Evolutionary conservation across 2,113 vertebrate species (phyloP).

Genomic region (Myodes glareolus): DNA sequence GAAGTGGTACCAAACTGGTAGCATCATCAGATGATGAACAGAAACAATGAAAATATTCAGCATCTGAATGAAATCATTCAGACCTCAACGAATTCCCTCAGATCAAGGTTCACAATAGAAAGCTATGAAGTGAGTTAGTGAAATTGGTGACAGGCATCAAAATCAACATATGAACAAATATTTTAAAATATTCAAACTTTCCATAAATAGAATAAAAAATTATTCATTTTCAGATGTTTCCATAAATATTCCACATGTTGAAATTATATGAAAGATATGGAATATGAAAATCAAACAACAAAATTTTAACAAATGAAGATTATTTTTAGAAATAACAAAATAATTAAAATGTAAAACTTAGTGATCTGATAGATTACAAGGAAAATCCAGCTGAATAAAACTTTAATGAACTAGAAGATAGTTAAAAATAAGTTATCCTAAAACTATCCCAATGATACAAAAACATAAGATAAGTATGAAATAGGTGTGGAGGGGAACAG

Average conservation of each 20-base stretch:
- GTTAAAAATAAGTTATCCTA: neutral
- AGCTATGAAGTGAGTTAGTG: neutral
- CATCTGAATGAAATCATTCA: neutral
- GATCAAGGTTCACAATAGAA: neutral
- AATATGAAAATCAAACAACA: neutral
- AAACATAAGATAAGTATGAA: neutral
- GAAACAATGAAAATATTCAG: neutral
- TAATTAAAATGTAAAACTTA: neutral
- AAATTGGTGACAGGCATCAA: neutral
- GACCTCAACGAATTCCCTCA: neutral
- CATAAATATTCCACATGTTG: neutral
- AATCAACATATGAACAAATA: neutral
- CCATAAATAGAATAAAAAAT: constrained; percentile 31
- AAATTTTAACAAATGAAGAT: neutral
- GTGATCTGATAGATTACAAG: neutral
- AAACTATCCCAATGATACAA: neutral
- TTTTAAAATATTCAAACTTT: neutral
- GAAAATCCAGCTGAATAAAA: constrained; percentile 16
- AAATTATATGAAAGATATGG: neutral
- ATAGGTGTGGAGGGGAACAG: neutral
- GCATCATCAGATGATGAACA: neutral
- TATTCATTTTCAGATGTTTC: neutral
- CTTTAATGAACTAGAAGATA: neutral
- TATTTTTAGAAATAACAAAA: neutral
- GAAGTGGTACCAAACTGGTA: neutral